A percentile compares a stretch with the other conserved stretches of the same genome.
These are phyloP conservation scores for Ceratina japonica DNA, from an alignment of 1,140 invertebrate genomes.

Conservation along the genomic window DNA sequence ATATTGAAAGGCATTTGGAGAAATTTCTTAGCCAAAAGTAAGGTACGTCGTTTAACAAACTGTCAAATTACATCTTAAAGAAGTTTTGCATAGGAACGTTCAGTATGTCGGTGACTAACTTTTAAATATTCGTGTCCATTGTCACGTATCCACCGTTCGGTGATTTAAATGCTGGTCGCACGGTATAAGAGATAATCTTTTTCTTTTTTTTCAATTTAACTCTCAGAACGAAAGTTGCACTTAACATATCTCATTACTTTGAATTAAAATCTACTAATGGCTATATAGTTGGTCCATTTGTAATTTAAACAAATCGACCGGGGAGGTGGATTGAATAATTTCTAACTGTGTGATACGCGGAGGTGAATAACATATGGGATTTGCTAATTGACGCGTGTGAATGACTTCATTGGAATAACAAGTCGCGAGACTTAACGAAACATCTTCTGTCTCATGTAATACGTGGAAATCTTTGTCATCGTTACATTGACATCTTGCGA, in stretches of 20 bases:
- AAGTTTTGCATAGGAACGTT: not conserved
- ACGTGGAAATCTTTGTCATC: not conserved
- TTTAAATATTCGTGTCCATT: not conserved
- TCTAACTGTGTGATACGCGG: not conserved
- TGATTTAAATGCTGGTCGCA: conserved; percentile 18
- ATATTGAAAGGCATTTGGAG: conserved; percentile 60
- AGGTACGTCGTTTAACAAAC: conserved; percentile 52
- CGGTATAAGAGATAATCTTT: not conserved
- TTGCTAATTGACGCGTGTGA: not conserved
- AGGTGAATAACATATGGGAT: conserved; percentile 39
- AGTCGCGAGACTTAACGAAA: not conserved
- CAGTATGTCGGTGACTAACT: not conserved
- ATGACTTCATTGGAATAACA: not conserved
- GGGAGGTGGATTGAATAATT: not conserved
- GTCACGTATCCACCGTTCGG: too few species aligned
- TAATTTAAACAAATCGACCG: not conserved
- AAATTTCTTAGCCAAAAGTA: conserved; percentile 39
- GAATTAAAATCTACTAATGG: too few species aligned
- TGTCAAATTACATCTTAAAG: not conserved
- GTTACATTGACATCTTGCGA: not conserved
- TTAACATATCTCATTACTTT: not conserved
- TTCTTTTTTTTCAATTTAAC: conserved; percentile 9
- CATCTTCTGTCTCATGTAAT: too few species aligned
- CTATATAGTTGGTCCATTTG: too few species aligned
- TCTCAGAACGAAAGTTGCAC: not conserved